phyloP scores from a whole-genome alignment of 2,113 vertebrate species.

The rabbit (Oryctolagus cuniculus) region DNA sequence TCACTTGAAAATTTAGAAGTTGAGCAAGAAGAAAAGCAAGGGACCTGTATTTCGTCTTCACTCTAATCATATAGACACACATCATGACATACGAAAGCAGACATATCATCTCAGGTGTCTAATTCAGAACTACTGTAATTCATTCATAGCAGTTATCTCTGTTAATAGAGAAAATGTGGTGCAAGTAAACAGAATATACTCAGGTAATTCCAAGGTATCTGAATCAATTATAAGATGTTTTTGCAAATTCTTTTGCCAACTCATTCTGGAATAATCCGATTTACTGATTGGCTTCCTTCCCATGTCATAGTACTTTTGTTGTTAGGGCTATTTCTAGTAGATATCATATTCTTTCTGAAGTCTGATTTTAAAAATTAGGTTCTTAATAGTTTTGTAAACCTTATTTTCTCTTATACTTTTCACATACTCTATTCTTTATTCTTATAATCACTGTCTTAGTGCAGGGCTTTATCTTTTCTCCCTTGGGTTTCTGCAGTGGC shows the following conservation, averaged over 20 bases:
- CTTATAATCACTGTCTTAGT: not conserved
- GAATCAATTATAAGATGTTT: conserved; percentile 1
- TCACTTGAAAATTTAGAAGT: not conserved
- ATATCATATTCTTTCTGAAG: not conserved
- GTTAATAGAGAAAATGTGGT: not conserved
- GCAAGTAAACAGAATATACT: not conserved
- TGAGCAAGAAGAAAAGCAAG: not conserved
- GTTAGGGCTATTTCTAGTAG: not conserved
- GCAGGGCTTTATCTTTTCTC: not conserved
- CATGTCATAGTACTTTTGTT: not conserved
- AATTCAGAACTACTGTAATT: not conserved
- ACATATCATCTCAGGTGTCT: not conserved
- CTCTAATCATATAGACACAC: not conserved
- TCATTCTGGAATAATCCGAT: not conserved
- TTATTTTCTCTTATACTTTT: not conserved
- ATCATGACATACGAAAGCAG: not conserved
- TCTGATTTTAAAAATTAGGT: not conserved
- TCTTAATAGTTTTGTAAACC: not conserved
- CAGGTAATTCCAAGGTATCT: not conserved
- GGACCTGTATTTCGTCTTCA: not conserved
- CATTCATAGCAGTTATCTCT: not conserved
- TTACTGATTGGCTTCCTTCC: not conserved
- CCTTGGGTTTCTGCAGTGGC: not conserved
- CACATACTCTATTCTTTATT: not conserved
- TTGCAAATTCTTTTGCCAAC: not conserved